These are phyloP conservation scores for Cheilosia grossa DNA, from an alignment of 2,888 invertebrate genomes.

Conservation along the genomic window DNA sequence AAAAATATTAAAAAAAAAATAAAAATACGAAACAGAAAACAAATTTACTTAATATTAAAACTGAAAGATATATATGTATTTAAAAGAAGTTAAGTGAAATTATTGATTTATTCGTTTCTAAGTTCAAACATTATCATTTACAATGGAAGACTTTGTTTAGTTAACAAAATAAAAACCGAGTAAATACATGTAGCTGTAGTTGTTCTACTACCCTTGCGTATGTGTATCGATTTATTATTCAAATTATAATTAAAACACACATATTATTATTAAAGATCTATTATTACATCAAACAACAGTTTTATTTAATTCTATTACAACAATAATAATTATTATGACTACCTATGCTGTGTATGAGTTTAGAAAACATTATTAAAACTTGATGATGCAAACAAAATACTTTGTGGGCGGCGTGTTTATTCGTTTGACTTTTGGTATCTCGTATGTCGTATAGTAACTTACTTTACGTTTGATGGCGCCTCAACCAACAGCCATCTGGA, in stretches of 20 bases:
- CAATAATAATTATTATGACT: conserved; percentile 47
- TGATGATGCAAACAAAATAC: conserved; percentile 48
- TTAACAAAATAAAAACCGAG: conserved; percentile 10
- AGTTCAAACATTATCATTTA: conserved; percentile 37
- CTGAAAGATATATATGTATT: conserved; percentile 37
- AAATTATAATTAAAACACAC: conserved; percentile 41
- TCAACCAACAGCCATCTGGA: no score
- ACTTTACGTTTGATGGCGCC: no score
- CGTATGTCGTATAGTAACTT: no score
- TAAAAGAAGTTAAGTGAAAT: conserved; percentile 31
- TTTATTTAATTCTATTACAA: conserved; percentile 65
- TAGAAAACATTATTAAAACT: conserved; percentile 54
- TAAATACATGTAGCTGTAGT: conserved; percentile 14
- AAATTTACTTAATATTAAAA: conserved; percentile 54
- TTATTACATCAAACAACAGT: conserved; percentile 38
- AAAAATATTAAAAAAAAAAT: conserved; percentile 27
- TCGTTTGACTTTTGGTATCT: not conserved
- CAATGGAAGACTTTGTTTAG: conserved; percentile 46
- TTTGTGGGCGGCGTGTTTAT: not conserved
- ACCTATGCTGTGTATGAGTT: conserved; percentile 54
- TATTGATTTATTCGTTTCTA: conserved; percentile 42
- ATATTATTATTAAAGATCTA: conserved; percentile 51
- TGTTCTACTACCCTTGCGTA: conserved; percentile 20
- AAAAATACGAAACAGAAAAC: conserved; percentile 38
- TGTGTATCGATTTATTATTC: conserved; percentile 47